These are phyloP conservation scores for Crossaster papposus DNA, from an alignment of 53 echinoderm and acorn worm species.

Conservation along the genomic window DNA sequence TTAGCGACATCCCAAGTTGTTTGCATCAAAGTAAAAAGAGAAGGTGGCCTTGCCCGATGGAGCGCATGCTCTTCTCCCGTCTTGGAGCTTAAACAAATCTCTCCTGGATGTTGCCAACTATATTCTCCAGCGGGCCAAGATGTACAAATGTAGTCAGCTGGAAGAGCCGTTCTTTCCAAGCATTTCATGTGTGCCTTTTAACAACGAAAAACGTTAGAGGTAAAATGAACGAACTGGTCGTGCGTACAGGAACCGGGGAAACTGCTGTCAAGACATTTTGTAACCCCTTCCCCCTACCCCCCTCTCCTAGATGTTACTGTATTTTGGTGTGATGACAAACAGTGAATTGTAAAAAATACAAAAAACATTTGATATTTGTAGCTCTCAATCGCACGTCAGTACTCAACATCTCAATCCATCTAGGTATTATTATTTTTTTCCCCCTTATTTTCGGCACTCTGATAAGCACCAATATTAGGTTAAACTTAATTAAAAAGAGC, in stretches of 20 bases:
- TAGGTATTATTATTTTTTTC: neutral
- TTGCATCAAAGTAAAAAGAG: constrained; percentile 3
- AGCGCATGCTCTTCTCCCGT: neutral
- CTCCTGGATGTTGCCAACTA: constrained; percentile 19
- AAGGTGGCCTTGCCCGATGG: constrained; percentile 47
- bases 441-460: neutral
- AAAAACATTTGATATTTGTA: neutral
- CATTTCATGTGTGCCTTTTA: constrained; percentile 7
- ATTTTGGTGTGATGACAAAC: neutral
- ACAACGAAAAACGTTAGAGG: neutral
- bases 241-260: constrained; percentile 30
- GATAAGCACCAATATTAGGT: neutral
- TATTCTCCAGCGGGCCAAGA: constrained; percentile 22
- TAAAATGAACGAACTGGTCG: neutral
- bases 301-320: neutral
- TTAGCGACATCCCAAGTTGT: constrained; percentile 46
- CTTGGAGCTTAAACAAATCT: constrained; percentile 42
- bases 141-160: constrained; percentile 25
- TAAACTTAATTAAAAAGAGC: constrained; percentile 6
- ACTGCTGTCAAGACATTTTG: constrained; percentile 21
- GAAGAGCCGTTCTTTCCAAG: constrained; percentile 16
- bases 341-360: neutral
- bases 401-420: neutral
- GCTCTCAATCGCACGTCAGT: neutral
- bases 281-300: neutral